Evolutionary conservation across 2,888 invertebrate genomes (phyloP), one percentile per base, ranked within the genome.

Genomic region (Drosophila infuscata): DNA sequence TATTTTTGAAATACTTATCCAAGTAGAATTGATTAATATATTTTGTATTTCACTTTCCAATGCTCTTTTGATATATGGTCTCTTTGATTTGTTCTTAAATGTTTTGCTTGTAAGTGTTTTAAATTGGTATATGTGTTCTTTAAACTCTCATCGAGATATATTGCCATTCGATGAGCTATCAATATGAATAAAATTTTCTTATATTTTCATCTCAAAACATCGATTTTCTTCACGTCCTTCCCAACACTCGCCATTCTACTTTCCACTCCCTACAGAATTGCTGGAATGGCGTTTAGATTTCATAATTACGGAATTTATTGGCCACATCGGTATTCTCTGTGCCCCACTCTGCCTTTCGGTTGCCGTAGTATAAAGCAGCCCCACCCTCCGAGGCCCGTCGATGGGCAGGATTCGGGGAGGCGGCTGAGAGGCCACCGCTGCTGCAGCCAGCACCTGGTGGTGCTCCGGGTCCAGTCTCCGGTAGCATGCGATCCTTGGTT

Each of bases 241-340:
- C 32, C 29, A 32, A 20, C 8, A 20, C 33, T 15, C 30, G 0
- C 32, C 12, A 46, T 1, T 8, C 15, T 9, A 15, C 17, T 52
- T 12, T 49, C 11, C n/a, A 43, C 41, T 43, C n/a, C 41, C 5
- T 2, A 3, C 12, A 35, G n/a, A 43, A 30, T 30, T 41, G 9
- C 52, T 25, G 8, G 57, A 65, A 67, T 20, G 68, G 41, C 59
- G 43, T 43, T 96, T 97, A 98, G 92, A 98, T 97, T 94, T 98
- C 97, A 94, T 98, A 98, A 94, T 98, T 98, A 93, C 97, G 96
- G 94, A 97, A 97, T 94, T 97, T 97, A 93, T 95, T 96, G 94
- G 97, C 96, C 88, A 97, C 96, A 92, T 97, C 97, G 38, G 96
- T 96, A 35, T 96, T 96, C 76, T 97, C 96, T 60, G 95, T 95